phyloP scores from a whole-genome alignment of 2,888 invertebrate species.

The Eurytoma californica region DNA sequence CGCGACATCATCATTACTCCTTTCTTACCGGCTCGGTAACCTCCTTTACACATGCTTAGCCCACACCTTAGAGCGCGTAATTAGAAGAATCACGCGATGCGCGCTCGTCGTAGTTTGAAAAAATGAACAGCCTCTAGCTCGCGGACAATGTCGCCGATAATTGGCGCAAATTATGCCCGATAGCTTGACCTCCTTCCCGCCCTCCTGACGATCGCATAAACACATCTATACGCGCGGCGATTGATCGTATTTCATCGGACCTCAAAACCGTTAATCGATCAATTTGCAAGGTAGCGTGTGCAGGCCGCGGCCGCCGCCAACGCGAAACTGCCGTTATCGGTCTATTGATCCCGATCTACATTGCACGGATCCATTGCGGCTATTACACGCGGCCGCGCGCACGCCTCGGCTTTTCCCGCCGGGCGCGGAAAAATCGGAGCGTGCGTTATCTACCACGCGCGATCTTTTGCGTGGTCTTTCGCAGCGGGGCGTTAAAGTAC shows the following conservation, averaged over 20 bases:
- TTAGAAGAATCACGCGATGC: slow-evolving; percentile 8
- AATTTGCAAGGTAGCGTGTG: slow-evolving; percentile 58
- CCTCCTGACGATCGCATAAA: not conserved
- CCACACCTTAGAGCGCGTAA: slow-evolving; percentile 1
- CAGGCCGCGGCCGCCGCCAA: not conserved
- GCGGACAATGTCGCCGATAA: slow-evolving; percentile 36
- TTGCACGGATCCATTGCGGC: slow-evolving; percentile 13
- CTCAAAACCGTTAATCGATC: slow-evolving; percentile 64
- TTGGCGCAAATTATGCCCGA: slow-evolving; percentile 31
- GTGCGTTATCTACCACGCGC: slow-evolving; percentile 33
- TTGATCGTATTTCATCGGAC: slow-evolving; percentile 47
- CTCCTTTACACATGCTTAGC: too few relatives aligned
- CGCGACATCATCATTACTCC: too few relatives aligned
- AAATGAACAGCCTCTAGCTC: not conserved
- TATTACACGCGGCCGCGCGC: not conserved
- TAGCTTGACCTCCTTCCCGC: slow-evolving; percentile 21
- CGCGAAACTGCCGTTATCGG: slow-evolving; percentile 54
- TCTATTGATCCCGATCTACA: slow-evolving; percentile 52
- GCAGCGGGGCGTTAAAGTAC: not conserved
- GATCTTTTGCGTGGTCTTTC: slow-evolving; percentile 11
- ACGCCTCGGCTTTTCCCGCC: not conserved
- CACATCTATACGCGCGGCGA: slow-evolving; percentile 4
- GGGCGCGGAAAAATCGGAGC: slow-evolving; percentile 11
- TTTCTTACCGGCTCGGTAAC: too few relatives aligned
- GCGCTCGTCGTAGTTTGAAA: not conserved